Conservation (phyloP, 2,797 vertebrate species). For the Leptodactylus fallax region DNA sequence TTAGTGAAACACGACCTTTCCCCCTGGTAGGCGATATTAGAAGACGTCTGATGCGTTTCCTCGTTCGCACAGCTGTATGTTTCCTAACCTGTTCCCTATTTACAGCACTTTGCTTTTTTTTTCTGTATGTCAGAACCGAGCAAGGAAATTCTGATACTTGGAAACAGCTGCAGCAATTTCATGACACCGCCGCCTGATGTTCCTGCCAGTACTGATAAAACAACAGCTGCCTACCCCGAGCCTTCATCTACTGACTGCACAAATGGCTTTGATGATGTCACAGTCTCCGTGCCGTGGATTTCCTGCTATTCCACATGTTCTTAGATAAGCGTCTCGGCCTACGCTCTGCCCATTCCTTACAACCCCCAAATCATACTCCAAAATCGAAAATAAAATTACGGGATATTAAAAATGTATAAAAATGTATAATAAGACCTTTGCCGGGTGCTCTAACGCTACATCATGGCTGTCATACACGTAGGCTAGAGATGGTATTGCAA, state of each 20-base stretch:
- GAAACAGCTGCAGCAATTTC: slow-evolving; percentile 75
- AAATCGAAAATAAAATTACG: no score
- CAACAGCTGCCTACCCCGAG: slow-evolving; percentile 65
- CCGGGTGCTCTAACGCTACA: no score
- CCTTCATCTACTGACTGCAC: slow-evolving; percentile 60
- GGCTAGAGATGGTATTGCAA: no score
- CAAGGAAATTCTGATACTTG: slow-evolving; percentile 72
- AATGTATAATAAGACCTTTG: no score
- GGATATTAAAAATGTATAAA: no score
- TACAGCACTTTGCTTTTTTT: slow-evolving; percentile 43
- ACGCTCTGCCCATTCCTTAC: not conserved
- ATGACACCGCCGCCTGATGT: slow-evolving; percentile 71
- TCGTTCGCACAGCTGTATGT: slow-evolving; percentile 64
- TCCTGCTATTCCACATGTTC: slow-evolving; percentile 40
- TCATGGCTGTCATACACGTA: no score
- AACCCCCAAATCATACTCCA: not conserved
- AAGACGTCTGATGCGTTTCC: slow-evolving; percentile 62
- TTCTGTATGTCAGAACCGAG: slow-evolving; percentile 65
- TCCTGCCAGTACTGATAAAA: slow-evolving; percentile 70
- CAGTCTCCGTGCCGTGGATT: slow-evolving; percentile 25
- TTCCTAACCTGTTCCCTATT: slow-evolving; percentile 68
- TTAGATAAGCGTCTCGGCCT: slow-evolving; percentile 11
- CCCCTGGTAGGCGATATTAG: slow-evolving; percentile 58
- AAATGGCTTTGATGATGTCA: slow-evolving; percentile 60
- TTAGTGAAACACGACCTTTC: slow-evolving; percentile 54